These are phyloP conservation scores for Drosophila kokeensis DNA, from an alignment of 2,888 invertebrate species.

Conservation along the genomic window DNA sequence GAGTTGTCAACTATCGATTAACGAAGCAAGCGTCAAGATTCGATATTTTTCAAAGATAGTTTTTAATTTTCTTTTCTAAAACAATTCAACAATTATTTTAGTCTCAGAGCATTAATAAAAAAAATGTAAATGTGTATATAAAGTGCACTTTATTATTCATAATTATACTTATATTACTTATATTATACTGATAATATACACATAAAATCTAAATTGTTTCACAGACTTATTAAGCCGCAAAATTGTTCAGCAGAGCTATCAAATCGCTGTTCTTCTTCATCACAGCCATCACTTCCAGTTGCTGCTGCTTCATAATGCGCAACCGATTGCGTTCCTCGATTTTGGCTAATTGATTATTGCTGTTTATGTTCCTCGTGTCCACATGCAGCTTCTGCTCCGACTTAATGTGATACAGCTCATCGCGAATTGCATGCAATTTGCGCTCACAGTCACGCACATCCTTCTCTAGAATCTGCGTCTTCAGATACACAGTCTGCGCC, in stretches of 20 bases:
- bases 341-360: constrained; percentile 80
- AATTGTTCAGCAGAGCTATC: constrained; percentile 74
- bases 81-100: background rate
- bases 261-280: constrained; percentile 82
- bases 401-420: constrained; percentile 82
- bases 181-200: background rate
- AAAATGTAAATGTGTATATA: too few relatives aligned
- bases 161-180: background rate
- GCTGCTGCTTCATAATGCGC: constrained; percentile 82
- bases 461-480: constrained; percentile 92
- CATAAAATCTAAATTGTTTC: background rate
- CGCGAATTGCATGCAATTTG: constrained; percentile 80
- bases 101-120: background rate
- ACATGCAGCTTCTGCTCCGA: constrained; percentile 80
- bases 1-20: background rate
- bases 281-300: constrained; percentile 80
- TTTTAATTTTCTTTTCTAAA: background rate
- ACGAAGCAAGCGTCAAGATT: too few relatives aligned
- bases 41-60: background rate
- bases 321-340: constrained; percentile 81
- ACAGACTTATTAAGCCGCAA: constrained; percentile 55
- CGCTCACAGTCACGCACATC: constrained; percentile 83
- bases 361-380: constrained; percentile 74
- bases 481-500: constrained; percentile 93
- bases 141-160: background rate